Base-by-base conservation (phyloP, 2,888 invertebrate species). In the Lycia hirtaria region DNA sequence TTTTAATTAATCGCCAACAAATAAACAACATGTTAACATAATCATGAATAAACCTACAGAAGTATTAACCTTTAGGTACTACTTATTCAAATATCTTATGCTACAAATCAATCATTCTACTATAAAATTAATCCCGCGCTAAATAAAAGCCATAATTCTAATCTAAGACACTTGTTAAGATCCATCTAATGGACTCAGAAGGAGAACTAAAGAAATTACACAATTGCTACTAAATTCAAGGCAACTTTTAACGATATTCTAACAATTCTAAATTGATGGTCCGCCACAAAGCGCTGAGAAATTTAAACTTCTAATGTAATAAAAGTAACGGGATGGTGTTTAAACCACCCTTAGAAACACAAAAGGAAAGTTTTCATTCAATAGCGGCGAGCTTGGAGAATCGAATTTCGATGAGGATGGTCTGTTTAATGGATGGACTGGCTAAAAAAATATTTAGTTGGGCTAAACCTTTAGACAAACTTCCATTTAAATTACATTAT, bases 281-380 rank as follows among this genome's bases (percentile, higher is more conserved):
- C 28, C 50, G 15, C 54, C 56, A 61, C 61, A 64, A 62, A 66
- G 64, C 51, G 38, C 41, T 62, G 58, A 60, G 60, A 60, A 64
- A 64, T 58, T 62, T 55, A 43, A 60, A 62, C 53, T 56, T 17
- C 40, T 62, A 65, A 64, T 44, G 59, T 61, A 67, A 64, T 67
- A 64, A 62, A 64, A 63, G 53, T 62, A 60, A 50, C 37, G 62
- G 55, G 33, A 56, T 54, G 43, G 58, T 55, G 49, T 47, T 60
- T 44, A 58, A 61, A 58, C 55, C 56, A 47, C 53, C 38, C 48
- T 43, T 57, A 54, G 38, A 35, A 49, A 44, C 30, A 63, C 61
- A 67, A 67, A 67, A 58, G 63, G 56, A 62, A 67, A 65, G 58
- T 65, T 66, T 62, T 40, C 40, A 59, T 33, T 58, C 49, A 37